Base-by-base conservation (phyloP, 2,888 invertebrate species). In the Andrena trimmerana region DNA sequence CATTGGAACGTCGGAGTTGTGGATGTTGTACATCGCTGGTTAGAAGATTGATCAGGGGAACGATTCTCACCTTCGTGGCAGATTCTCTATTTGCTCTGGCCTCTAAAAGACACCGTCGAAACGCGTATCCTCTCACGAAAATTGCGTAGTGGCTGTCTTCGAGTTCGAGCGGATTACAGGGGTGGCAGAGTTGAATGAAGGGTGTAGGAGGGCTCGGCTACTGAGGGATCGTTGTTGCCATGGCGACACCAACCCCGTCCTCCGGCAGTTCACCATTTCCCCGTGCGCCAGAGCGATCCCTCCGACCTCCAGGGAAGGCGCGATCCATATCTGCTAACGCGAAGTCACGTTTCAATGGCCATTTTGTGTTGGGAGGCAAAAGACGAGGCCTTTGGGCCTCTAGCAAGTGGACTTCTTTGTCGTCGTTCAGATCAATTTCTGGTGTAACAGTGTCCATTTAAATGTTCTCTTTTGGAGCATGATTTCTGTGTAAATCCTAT, bases 161-260 rank as follows among this genome's bases (percentile, higher is more conserved):
- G 87, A 89, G 84, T 87, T 89, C 79, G 84, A 88, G 84, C 85
- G 89, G 89, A 92, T 91, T 91, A 92, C 89, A 91, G 89, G 88
- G 91, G 88, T 85, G 86, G 90, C 85, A 86, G 88, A 90, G 86
- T 88, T 88, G 89, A 90, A 90, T 90, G 89, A 91, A 91, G 90
- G 90, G 91, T 91, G 91, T 90, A 90, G 91, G 91, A 91, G 91
- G 91, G 88, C 90, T 92, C 89, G 89, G 93, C 93, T 93, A 93
- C 93, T 93, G 93, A 93, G 93, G 92, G 93, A 93, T 93, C 93
- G 93, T 93, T 93, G 93, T 93, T 93, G 92, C 93, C 90, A 93
- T 93, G 92, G 91, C 88, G 86, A 93, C 92, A 88, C 86, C 90
- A 91, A 89, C 88, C 91, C 90, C 91, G 90, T 91, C 90, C 92